Evolutionary conservation across 2,888 invertebrate species (phyloP), one percentile per base, ranked within the genome.

Genomic region (Smittia aterrima): DNA sequence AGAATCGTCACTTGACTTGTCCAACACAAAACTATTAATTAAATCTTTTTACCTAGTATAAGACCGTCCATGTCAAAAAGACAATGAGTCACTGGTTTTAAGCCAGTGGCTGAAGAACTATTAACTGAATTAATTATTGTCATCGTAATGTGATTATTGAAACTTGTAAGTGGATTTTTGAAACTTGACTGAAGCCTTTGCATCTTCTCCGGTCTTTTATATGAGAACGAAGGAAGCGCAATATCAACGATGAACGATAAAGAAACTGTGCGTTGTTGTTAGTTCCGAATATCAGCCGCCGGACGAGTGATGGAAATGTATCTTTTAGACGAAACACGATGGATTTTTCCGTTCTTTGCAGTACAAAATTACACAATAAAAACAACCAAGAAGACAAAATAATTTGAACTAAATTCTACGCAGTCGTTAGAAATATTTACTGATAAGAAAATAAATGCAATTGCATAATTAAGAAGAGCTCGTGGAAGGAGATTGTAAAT

Each of bases 51-150:
- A 74, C 74, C 38, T 27, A 74, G 20, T 20, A 74, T n/a, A 7
- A 74, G 47, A 13, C 75, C 75, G 25, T 75, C 75, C 71, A 75
- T 71, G 41, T 75, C 75, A 38, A 75, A 75, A 6, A 75, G 71
- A 16, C 53, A 53, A 18, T 75, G 75, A 0, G 72, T 72, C 4
- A 72, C 72, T 7, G 58, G 6, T 22, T 72, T 58, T 11, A 20
- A 72, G 7, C 64, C 64, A 58, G 53, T 13, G 6, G 64, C n/a
- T n/a, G n/a, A 13, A 3, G 11, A 16, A 9, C 24, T 22, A 1
- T 64, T 64, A 4, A 58, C 13, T 6, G 58, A 6, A 22, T 13
- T 58, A 7, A 58, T 2, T 18, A 58, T 58, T 9, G 58, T 58
- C 58, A 58, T 58, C 22, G 58, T 22, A 6, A 47, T 18, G 6